Percentiles rank a stretch among this genome's conserved stretches.
phyloP scores from a whole-genome alignment of 2,797 vertebrate genomes.

The Percopsis omiscomaycus region DNA sequence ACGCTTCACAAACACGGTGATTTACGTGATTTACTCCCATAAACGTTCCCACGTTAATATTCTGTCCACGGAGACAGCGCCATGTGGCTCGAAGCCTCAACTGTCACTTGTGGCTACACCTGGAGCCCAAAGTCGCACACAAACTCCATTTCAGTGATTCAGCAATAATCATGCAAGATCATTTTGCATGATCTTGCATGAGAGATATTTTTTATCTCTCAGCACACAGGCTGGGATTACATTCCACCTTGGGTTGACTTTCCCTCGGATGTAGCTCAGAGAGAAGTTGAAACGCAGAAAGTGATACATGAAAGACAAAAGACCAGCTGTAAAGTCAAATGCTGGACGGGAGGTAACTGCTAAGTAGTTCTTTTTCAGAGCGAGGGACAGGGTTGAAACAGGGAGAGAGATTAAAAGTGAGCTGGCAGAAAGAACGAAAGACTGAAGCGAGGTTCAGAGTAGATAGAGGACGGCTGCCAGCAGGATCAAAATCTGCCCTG shows the following conservation, averaged over 20 bases:
- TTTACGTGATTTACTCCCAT: neutral
- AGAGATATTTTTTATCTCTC: neutral
- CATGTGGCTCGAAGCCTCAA: neutral
- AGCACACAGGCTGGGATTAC: constrained; percentile 8
- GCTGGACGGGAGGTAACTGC: constrained; percentile 3
- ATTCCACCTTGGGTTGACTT: constrained; percentile 33
- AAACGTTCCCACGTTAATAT: neutral
- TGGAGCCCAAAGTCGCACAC: constrained; percentile 2
- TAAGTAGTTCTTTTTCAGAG: constrained; percentile 8
- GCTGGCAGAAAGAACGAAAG: neutral
- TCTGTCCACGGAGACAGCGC: neutral
- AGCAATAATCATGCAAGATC: constrained; percentile 22
- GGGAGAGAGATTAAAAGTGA: neutral
- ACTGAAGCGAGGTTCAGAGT: constrained; percentile 19
- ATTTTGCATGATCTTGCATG: no score
- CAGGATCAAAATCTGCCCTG: constrained; percentile 20
- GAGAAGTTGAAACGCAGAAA: constrained; percentile 11
- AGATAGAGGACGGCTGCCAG: constrained; percentile 29
- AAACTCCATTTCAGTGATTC: constrained; percentile 15
- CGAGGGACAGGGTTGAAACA: neutral
- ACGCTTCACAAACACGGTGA: no score
- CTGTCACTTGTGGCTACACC: neutral
- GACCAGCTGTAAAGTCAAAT: constrained; percentile 1
- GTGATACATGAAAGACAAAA: constrained; percentile 16
- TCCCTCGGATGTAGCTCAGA: constrained; percentile 14